Evolutionary conservation across 1,140 invertebrate species (phyloP).

Genomic region (Aphis gossypii): DNA sequence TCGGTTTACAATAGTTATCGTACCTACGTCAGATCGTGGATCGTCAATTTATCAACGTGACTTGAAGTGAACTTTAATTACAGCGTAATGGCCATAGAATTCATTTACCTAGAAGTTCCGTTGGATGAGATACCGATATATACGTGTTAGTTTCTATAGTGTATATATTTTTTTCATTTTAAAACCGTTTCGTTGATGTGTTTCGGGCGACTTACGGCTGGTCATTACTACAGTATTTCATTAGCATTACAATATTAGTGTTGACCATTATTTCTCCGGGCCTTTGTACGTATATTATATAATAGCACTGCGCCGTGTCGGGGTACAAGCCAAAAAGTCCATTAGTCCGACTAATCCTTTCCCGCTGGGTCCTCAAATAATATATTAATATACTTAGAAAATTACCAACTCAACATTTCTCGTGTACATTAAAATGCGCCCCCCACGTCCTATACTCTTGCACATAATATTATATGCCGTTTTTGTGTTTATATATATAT

Average conservation of each 20-base stretch:
- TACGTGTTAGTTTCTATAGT: background rate
- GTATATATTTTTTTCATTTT: constrained; percentile 1
- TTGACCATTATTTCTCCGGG: constrained; percentile 36
- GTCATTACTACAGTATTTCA: constrained; percentile 31
- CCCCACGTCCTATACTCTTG: background rate
- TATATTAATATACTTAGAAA: constrained; percentile 47
- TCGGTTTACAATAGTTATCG: background rate
- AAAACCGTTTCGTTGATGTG: background rate
- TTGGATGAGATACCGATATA: background rate
- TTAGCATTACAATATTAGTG: constrained; percentile 43
- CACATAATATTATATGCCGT: constrained; percentile 1
- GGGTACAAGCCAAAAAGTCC: constrained; percentile 24
- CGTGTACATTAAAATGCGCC: background rate
- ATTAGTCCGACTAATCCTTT: constrained; percentile 48
- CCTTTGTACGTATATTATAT: constrained; percentile 12
- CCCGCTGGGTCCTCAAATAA: constrained; percentile 33
- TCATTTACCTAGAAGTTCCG: background rate
- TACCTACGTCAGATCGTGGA: background rate
- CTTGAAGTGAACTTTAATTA: constrained; percentile 1
- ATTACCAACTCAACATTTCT: constrained; percentile 30
- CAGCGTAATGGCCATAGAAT: background rate
- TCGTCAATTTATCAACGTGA: background rate
- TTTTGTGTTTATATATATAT: background rate
- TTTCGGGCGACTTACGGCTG: constrained; percentile 23
- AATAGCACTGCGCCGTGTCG: background rate